A percentile compares a stretch with the other conserved stretches of the same genome.
phyloP scores from a whole-genome alignment of 2,888 invertebrate genomes.

The Lagria hirta region DNA sequence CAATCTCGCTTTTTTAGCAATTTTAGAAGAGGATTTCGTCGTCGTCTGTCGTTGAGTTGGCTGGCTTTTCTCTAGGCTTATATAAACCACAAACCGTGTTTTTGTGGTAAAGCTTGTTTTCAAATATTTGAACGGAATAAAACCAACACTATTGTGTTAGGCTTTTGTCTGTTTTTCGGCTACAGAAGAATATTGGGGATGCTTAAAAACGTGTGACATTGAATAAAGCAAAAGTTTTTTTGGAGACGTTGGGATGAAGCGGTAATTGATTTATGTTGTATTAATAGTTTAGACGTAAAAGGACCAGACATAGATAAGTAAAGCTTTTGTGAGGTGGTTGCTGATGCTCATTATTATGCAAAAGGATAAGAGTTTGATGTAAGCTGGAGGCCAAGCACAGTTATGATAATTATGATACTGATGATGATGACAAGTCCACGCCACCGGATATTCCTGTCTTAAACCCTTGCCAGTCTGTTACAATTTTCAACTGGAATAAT shows the following conservation, averaged over 20 bases:
- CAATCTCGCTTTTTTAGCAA: too few relatives aligned
- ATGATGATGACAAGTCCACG: conserved; percentile 6
- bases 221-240: too few relatives aligned
- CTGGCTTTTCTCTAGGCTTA: conserved; percentile 20
- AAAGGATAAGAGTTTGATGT: conserved; percentile 11
- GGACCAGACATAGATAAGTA: conserved; percentile 7
- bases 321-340: conserved; percentile 7
- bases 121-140: conserved; percentile 17
- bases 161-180: too few relatives aligned
- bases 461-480: too few relatives aligned
- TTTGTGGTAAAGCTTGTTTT: conserved; percentile 19
- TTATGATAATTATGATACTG: conserved; percentile 10
- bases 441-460: conserved; percentile 1
- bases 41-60: too few relatives aligned
- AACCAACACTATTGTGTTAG: conserved; percentile 19
- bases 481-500: not conserved
- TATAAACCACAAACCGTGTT: conserved; percentile 19
- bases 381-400: conserved; percentile 9
- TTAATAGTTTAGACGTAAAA: too few relatives aligned
- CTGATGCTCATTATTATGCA: conserved; percentile 7
- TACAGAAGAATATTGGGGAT: too few relatives aligned
- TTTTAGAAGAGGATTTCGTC: conserved; percentile 20
- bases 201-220: too few relatives aligned
- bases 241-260: too few relatives aligned
- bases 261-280: too few relatives aligned